phyloP scores from a whole-genome alignment of 2,113 vertebrate genomes.

The Trematomus loennbergii region DNA sequence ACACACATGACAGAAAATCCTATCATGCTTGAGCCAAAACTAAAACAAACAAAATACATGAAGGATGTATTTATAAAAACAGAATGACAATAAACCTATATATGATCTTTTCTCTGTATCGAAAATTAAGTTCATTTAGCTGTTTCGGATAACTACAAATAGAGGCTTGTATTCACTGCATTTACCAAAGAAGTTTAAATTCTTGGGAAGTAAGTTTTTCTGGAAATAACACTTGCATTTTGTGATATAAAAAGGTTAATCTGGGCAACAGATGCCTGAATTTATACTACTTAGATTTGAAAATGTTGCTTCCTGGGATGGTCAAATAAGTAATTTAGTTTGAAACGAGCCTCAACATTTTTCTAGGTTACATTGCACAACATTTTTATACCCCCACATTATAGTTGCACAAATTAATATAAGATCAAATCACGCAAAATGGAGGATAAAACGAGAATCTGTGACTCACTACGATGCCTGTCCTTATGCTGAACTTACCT shows the following conservation, averaged over 20 bases:
- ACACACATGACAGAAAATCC: not conserved
- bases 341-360: not conserved
- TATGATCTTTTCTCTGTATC: too few species aligned
- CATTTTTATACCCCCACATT: not conserved
- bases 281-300: not conserved
- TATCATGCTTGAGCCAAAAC: not conserved
- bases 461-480: not conserved
- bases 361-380: not conserved
- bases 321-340: not conserved
- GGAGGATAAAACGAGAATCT: not conserved
- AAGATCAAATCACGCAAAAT: not conserved
- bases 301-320: not conserved
- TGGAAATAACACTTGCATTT: too few species aligned
- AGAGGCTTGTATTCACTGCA: too few species aligned
- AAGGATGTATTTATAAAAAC: not conserved
- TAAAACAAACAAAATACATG: not conserved
- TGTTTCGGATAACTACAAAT: too few species aligned
- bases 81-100: too few species aligned
- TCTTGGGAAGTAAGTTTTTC: too few species aligned
- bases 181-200: too few species aligned
- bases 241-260: too few species aligned
- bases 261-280: too few species aligned
- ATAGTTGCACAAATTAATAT: not conserved
- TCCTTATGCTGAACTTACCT: slow-evolving; percentile 51
- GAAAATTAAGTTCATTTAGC: too few species aligned